Base-by-base conservation (phyloP, 64 coral and sea anemone genomes). In the Actinia tenebrosa region DNA sequence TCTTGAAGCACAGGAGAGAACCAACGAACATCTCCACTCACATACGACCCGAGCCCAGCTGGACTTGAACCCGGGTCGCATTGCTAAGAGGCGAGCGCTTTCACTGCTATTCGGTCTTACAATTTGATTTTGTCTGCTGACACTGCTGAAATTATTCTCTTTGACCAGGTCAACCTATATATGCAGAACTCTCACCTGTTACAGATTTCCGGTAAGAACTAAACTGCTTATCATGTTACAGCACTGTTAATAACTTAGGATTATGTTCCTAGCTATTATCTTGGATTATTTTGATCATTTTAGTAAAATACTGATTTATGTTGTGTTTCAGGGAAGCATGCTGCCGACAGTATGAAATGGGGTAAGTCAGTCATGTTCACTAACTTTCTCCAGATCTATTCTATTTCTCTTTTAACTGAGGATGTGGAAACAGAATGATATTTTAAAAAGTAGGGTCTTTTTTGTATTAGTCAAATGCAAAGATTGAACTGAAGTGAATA, bases 301-400 rank as follows among this genome's bases (percentile, higher is more conserved):
- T 37, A 37, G 30, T 37, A 37, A 37, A 80, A 56, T 26, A 23
- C 69, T 71, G 26, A 43, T 62, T 22, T 68, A 54, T 83, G 64
- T 84, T 90, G 78, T 11, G 8, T 84, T 63, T 80, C 25, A 99
- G 97, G 78, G 97, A 99, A 55, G 97, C 97, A 19, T 99, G 97
- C 84, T 99, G 97, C 66, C 87, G 97, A 84, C 97, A 99, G 79
- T 99, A 99, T 93, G 97, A 99, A 87, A 99, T 99, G 97, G 97
- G 97, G 97, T 99, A 90, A 85, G 93, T 68, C 37, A 53, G 22
- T 75, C n/a, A 3, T 75, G 71, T 47, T 69, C 2, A 23, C 30
- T 37, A 37, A 37, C 5, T 69, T 4, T 9, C 19, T 69, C n/a
- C 23, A 5, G 0, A 22, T 22, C 30, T 37, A 37, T 69, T n/a